Evolutionary conservation across 2,888 invertebrate species (phyloP).

Genomic region (Cryptophagus acutangulus): DNA sequence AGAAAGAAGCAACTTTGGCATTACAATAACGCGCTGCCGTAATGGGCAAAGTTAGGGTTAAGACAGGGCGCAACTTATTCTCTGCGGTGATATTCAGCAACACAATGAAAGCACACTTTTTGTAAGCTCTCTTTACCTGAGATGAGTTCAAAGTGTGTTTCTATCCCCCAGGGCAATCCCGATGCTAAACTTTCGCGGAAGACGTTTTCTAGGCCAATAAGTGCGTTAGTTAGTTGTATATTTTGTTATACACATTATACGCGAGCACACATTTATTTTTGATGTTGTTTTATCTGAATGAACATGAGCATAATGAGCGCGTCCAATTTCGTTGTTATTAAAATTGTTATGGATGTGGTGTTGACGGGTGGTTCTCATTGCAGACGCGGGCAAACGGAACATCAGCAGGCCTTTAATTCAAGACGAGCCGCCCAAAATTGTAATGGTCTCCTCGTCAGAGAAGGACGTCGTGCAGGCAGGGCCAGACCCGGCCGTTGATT

Average conservation of each 20-base stretch:
- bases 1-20: constrained; percentile 46
- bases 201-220: constrained; percentile 32
- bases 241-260: no score
- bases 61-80: constrained; percentile 44
- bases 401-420: constrained; percentile 41
- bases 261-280: no score
- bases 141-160: constrained; percentile 40
- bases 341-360: constrained; percentile 28
- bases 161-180: constrained; percentile 39
- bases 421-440: constrained; percentile 44
- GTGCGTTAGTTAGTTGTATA: constrained; percentile 28
- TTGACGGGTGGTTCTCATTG: constrained; percentile 43
- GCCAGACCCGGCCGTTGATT: constrained; percentile 21
- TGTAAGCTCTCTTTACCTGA: constrained; percentile 38
- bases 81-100: constrained; percentile 44
- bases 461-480: constrained; percentile 39
- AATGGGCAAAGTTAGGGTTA: constrained; percentile 38
- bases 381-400: constrained; percentile 46
- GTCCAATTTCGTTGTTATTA: no score
- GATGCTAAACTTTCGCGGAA: constrained; percentile 29
- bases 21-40: constrained; percentile 44
- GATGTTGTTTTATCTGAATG: no score
- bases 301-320: no score
- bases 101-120: constrained; percentile 43
- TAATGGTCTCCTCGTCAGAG: constrained; percentile 46